Evolutionary conservation across 1,140 invertebrate species (phyloP).

Genomic region (Ostrea denselamellosa): DNA sequence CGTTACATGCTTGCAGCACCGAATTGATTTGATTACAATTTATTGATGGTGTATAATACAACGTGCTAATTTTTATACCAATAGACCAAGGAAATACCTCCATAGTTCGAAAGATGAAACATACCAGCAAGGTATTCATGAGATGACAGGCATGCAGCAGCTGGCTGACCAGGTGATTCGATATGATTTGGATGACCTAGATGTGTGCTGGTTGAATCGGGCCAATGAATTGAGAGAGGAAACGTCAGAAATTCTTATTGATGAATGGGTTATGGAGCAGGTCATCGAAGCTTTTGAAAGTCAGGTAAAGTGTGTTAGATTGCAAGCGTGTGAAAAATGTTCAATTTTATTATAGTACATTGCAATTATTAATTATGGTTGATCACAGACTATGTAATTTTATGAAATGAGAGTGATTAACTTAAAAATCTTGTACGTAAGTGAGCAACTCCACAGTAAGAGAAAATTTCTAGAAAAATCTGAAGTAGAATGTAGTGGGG

Average conservation of each 20-base stretch:
- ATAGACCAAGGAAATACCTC: conserved; percentile 94
- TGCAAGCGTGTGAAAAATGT: neutral
- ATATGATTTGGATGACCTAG: conserved; percentile 96
- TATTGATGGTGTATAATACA: neutral
- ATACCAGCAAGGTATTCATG: conserved; percentile 90
- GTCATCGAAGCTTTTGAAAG: conserved; percentile 95
- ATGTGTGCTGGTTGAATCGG: conserved; percentile 93
- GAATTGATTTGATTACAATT: neutral
- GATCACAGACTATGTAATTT: no score
- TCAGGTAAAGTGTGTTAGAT: conserved; percentile 78
- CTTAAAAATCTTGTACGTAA: no score
- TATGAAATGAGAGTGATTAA: no score
- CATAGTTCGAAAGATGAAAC: conserved; percentile 88
- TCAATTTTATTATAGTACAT: no score
- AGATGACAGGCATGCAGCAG: conserved; percentile 90
- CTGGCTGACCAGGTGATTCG: conserved; percentile 92
- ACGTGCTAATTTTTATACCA: conserved; percentile 51
- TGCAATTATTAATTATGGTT: no score
- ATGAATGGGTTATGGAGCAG: conserved; percentile 93
- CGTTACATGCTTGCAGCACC: neutral
- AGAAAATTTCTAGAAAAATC: neutral
- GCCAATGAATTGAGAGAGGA: conserved; percentile 91
- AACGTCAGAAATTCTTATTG: conserved; percentile 81
- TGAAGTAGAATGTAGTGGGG: neutral
- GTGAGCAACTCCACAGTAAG: neutral